phyloP scores from a whole-genome alignment of 2,797 vertebrate species.

The Neosilurus hyrtlii region DNA sequence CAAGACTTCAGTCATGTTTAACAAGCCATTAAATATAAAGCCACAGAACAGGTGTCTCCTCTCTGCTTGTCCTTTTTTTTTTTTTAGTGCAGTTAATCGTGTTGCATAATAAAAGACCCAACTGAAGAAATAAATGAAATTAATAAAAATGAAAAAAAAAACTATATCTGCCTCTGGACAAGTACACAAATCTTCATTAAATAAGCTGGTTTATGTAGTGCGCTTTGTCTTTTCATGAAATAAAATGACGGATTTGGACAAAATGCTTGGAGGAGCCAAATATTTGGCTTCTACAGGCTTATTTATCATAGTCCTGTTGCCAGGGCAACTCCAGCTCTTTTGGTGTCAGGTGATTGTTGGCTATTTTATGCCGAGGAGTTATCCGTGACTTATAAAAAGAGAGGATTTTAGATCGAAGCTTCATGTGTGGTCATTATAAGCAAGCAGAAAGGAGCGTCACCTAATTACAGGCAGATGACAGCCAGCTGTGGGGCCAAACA shows the following conservation, averaged over 20 bases:
- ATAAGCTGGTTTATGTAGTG: slow-evolving; percentile 7
- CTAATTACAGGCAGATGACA: slow-evolving; percentile 64
- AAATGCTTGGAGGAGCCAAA: slow-evolving; percentile 74
- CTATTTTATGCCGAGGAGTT: slow-evolving; percentile 74
- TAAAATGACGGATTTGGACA: slow-evolving; percentile 24
- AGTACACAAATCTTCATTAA: slow-evolving; percentile 59
- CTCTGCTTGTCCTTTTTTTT: background rate
- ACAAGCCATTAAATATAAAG: slow-evolving; percentile 49
- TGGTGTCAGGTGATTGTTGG: slow-evolving; percentile 71
- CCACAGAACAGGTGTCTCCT: slow-evolving; percentile 50
- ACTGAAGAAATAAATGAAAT: slow-evolving; percentile 15
- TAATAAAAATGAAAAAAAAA: background rate
- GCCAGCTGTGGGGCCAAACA: slow-evolving; percentile 54
- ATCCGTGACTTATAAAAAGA: slow-evolving; percentile 61
- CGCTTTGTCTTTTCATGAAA: background rate
- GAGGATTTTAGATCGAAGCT: slow-evolving; percentile 68
- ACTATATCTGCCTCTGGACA: slow-evolving; percentile 7
- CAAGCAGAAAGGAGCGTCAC: slow-evolving; percentile 59
- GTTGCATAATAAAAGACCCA: slow-evolving; percentile 26
- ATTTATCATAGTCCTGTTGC: slow-evolving; percentile 82
- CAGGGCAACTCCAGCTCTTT: slow-evolving; percentile 76
- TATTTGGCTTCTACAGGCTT: slow-evolving; percentile 74
- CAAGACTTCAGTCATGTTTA: slow-evolving; percentile 42
- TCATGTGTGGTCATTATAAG: slow-evolving; percentile 59
- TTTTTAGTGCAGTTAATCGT: slow-evolving; percentile 34